phyloP scores from a whole-genome alignment of 2,797 vertebrate species.

The Phataginus tricuspis region DNA sequence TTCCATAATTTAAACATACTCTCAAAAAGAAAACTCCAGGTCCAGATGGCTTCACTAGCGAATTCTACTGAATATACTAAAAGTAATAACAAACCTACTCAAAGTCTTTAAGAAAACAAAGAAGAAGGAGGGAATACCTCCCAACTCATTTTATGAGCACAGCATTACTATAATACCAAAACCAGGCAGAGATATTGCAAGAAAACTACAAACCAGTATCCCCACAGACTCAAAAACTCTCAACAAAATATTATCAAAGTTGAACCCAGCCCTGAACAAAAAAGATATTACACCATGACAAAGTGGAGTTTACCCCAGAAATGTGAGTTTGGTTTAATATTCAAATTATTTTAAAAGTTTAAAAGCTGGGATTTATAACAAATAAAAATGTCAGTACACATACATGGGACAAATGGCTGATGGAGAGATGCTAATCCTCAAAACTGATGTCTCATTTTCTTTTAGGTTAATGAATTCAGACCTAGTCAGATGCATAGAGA shows the following conservation, averaged over 20 bases:
- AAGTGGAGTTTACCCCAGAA: background rate
- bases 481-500: background rate
- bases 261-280: background rate
- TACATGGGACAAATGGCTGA: background rate
- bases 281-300: background rate
- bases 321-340: background rate
- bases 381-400: background rate
- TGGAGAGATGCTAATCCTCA: background rate
- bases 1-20: background rate
- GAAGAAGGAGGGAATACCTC: background rate
- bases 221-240: background rate
- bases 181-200: background rate
- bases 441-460: background rate
- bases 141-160: background rate
- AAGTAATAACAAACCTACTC: background rate
- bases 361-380: conserved; percentile 29
- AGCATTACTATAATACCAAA: background rate
- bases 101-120: conserved; percentile 25
- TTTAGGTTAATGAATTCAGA: background rate
- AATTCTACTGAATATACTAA: conserved; percentile 43
- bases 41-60: background rate
- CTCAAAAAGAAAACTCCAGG: background rate
- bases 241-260: background rate
- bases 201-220: background rate
- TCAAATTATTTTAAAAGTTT: conserved; percentile 37